These are phyloP conservation scores for Brachirus orientalis DNA, from an alignment of 2,113 vertebrate species.

Conservation along the genomic window DNA sequence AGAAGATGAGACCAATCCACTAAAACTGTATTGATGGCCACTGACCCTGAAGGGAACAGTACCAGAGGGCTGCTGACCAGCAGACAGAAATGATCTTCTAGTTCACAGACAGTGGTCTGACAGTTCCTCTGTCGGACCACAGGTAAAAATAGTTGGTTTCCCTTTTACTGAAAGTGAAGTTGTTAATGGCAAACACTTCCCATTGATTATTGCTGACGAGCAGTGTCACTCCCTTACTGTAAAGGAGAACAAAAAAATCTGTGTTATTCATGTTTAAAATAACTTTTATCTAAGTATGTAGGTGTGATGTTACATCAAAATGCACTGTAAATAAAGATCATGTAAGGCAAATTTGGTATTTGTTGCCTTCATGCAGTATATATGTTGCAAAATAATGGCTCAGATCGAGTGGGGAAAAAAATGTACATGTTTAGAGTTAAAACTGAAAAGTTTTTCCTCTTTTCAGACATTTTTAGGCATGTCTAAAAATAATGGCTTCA, in stretches of 20 bases:
- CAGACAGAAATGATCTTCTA: slow-evolving; percentile 46
- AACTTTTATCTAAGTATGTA: neutral
- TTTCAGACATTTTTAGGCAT: too few relatives aligned
- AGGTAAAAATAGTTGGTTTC: slow-evolving; percentile 37
- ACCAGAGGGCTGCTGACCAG: slow-evolving; percentile 28
- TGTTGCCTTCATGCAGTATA: too few relatives aligned
- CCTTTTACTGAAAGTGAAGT: slow-evolving; percentile 19
- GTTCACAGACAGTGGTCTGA: too few relatives aligned
- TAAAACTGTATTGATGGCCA: slow-evolving; percentile 44
- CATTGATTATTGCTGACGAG: neutral
- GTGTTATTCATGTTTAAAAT: neutral
- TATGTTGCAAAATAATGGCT: too few relatives aligned
- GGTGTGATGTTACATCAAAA: neutral
- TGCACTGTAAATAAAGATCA: neutral
- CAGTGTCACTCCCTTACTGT: neutral
- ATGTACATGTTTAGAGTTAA: too few relatives aligned
- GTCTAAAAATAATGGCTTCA: too few relatives aligned
- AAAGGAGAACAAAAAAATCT: neutral
- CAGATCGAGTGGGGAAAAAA: too few relatives aligned
- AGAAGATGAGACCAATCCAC: slow-evolving; percentile 47
- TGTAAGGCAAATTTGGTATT: too few relatives aligned
- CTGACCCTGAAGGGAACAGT: slow-evolving; percentile 60
- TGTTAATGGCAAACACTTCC: neutral
- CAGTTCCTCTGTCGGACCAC: slow-evolving; percentile 21
- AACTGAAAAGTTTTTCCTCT: too few relatives aligned